Evolutionary conservation across 2,888 invertebrate genomes (phyloP).

Genomic region (Caenorhabditis uteleia): DNA sequence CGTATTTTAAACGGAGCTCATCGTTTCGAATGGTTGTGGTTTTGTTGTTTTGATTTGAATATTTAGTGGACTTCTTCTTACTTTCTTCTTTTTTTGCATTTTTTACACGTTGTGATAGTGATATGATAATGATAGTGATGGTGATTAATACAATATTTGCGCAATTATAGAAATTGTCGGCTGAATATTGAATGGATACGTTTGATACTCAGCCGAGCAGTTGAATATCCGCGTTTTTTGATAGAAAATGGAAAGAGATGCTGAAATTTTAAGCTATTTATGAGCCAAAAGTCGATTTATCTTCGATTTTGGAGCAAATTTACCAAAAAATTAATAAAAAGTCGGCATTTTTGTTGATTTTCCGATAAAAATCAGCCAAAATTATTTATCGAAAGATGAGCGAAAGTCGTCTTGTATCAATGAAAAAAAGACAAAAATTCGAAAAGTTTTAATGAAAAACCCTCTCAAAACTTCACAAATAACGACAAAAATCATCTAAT

Average conservation of each 20-base stretch:
- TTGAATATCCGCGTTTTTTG: no score
- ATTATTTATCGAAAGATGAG: background rate
- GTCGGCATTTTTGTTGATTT: no score
- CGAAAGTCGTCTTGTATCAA: background rate
- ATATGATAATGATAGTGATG: background rate
- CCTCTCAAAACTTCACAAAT: no score
- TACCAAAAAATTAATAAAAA: no score
- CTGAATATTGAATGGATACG: no score
- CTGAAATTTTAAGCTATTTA: no score
- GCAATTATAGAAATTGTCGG: background rate
- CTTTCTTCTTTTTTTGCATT: slow-evolving; percentile 4
- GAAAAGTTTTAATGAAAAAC: no score
- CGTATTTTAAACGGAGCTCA: slow-evolving; percentile 45
- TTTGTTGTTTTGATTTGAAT: background rate
- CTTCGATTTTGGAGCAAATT: no score
- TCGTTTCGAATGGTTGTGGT: slow-evolving; percentile 54
- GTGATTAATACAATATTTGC: background rate
- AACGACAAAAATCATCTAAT: no score
- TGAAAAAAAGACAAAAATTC: background rate
- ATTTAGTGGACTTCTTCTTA: slow-evolving; percentile 4
- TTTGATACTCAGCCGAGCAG: no score
- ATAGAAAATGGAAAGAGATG: no score
- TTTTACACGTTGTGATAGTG: slow-evolving; percentile 1
- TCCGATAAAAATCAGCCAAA: background rate
- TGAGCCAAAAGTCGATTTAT: no score